These are phyloP conservation scores for Aldrovandia affinis DNA, from an alignment of 2,797 vertebrate species.

Conservation along the genomic window DNA sequence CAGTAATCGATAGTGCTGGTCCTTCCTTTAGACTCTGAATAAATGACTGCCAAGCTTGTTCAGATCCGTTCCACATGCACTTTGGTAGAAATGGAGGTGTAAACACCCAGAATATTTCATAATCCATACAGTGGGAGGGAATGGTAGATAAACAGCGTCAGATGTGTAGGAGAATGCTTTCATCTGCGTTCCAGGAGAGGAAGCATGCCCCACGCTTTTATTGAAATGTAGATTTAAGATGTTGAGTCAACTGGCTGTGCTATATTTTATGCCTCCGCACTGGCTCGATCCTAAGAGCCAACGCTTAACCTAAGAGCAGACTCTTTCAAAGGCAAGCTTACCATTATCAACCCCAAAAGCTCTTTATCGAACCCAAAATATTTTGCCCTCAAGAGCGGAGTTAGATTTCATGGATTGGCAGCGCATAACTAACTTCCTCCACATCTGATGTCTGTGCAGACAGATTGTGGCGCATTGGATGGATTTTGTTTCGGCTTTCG, in stretches of 20 bases:
- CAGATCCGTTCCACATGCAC: not conserved
- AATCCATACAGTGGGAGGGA: slow-evolving; percentile 49
- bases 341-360: not conserved
- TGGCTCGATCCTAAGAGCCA: too few relatives aligned
- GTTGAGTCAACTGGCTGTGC: not conserved
- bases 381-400: too few relatives aligned
- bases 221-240: not conserved
- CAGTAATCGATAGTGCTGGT: too few relatives aligned
- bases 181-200: slow-evolving; percentile 46
- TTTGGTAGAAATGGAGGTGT: slow-evolving; percentile 46
- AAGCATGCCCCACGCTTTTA: not conserved
- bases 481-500: slow-evolving; percentile 22
- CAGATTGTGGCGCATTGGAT: not conserved
- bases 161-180: slow-evolving; percentile 56
- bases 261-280: too few relatives aligned
- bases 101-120: slow-evolving; percentile 62
- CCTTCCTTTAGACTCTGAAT: not conserved
- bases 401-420: not conserved
- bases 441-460: not conserved
- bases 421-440: not conserved
- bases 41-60: not conserved
- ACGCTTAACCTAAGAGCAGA: not conserved
- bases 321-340: not conserved
- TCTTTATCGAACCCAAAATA: too few relatives aligned
- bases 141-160: slow-evolving; percentile 57